These are phyloP conservation scores for Chaetodon auriga DNA, from an alignment of 2,113 vertebrate genomes.

Conservation along the genomic window DNA sequence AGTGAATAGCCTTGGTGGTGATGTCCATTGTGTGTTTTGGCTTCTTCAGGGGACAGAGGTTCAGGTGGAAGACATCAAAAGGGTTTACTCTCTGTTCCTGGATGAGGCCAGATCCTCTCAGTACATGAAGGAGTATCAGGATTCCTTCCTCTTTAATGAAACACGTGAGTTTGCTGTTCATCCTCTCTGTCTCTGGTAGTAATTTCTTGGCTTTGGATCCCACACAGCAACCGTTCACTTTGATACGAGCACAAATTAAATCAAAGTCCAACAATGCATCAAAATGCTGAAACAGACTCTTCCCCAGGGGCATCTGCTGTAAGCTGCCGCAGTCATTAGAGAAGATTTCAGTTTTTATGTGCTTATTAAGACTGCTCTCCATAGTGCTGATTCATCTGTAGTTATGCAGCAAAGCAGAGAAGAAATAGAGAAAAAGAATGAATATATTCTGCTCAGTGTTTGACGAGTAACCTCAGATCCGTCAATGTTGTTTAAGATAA, in stretches of 20 bases:
- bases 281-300: neutral
- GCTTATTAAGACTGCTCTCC: neutral
- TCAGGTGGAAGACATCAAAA: constrained; percentile 94
- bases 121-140: constrained; percentile 97
- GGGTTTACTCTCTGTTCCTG: constrained; percentile 94
- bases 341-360: neutral
- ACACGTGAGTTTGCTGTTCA: constrained; percentile 85
- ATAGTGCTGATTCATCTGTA: neutral
- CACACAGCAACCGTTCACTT: neutral
- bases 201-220: neutral
- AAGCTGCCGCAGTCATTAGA: constrained; percentile 1
- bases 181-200: neutral
- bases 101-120: constrained; percentile 92
- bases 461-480: neutral
- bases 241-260: neutral
- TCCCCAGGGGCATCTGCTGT: neutral
- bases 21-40: constrained; percentile 15
- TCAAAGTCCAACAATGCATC: neutral
- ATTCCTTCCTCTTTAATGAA: constrained; percentile 94
- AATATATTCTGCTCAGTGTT: neutral
- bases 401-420: neutral
- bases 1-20: neutral
- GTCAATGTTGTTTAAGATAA: too few species aligned
- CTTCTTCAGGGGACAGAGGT: constrained; percentile 90
- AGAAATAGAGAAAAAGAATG: neutral